Percentiles rank a stretch among this genome's conserved stretches.
These are phyloP conservation scores for Euura saliciscinereae DNA, from an alignment of 1,140 invertebrate species.

Conservation along the genomic window DNA sequence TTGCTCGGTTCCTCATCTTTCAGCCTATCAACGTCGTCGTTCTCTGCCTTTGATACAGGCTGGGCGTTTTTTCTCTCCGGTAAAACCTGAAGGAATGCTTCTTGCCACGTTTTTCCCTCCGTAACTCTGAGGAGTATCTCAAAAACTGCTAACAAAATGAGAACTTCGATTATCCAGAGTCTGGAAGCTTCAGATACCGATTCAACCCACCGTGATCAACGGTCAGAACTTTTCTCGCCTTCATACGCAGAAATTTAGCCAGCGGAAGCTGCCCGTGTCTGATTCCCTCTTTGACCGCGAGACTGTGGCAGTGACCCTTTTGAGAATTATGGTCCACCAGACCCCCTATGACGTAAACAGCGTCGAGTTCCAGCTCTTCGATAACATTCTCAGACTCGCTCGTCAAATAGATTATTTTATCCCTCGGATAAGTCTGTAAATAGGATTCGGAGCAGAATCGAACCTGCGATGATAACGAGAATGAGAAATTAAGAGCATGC, in stretches of 20 bases:
- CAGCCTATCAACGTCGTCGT: background rate
- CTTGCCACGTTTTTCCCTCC: constrained; percentile 83
- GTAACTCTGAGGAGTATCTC: constrained; percentile 84
- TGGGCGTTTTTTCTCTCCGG: constrained; percentile 78
- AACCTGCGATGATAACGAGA: constrained; percentile 61
- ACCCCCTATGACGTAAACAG: constrained; percentile 94
- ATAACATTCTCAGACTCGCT: constrained; percentile 94
- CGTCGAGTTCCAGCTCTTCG: constrained; percentile 74
- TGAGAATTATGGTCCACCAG: constrained; percentile 96
- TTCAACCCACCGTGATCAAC: constrained; percentile 87
- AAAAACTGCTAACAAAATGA: constrained; percentile 76
- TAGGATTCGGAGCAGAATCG: constrained; percentile 72
- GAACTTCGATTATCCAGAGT: background rate
- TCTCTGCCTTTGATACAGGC: constrained; percentile 29
- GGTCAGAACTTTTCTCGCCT: constrained; percentile 91
- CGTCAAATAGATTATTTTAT: constrained; percentile 87
- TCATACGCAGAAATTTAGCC: constrained; percentile 89
- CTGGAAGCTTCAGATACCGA: background rate
- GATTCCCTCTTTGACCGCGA: constrained; percentile 80
- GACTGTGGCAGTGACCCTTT: constrained; percentile 88
- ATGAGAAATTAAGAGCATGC: constrained; percentile 2
- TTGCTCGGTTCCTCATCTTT: background rate
- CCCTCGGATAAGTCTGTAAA: constrained; percentile 73
- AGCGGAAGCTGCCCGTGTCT: constrained; percentile 88
- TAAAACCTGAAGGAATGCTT: constrained; percentile 81